These are phyloP conservation scores for Sminthurinus signatus DNA, from an alignment of 1,140 invertebrate genomes.

Conservation along the genomic window DNA sequence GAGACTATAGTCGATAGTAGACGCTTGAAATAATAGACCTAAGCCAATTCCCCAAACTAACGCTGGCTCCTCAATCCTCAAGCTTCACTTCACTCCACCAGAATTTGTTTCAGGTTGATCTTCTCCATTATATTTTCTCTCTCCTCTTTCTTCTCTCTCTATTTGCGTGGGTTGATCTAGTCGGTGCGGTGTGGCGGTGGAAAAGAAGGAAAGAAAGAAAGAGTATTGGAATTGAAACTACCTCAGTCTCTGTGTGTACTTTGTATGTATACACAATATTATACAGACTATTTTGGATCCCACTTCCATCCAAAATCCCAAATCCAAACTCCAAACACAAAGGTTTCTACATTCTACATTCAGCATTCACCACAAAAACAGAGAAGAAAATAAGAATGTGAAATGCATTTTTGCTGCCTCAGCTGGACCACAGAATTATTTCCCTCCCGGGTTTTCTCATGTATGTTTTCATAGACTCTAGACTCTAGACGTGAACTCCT, in stretches of 20 bases:
- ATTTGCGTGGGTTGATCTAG: too few relatives aligned
- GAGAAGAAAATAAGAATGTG: slow-evolving; percentile 1
- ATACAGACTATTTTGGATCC: too few relatives aligned
- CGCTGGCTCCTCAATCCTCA: too few relatives aligned
- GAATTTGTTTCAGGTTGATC: neutral
- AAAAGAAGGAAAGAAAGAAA: slow-evolving; percentile 9
- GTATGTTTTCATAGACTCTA: neutral
- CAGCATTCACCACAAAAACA: neutral
- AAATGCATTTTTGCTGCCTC: slow-evolving; percentile 26
- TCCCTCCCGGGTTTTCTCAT: slow-evolving; percentile 23
- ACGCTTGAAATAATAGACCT: slow-evolving; percentile 21
- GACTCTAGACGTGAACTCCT: neutral
- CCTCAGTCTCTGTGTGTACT: too few relatives aligned
- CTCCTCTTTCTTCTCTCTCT: slow-evolving; percentile 8
- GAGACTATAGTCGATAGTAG: slow-evolving; percentile 1
- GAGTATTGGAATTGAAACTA: too few relatives aligned
- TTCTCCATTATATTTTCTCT: slow-evolving; percentile 14
- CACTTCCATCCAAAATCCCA: too few relatives aligned
- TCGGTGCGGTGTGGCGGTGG: too few relatives aligned
- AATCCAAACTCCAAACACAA: too few relatives aligned
- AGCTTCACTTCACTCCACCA: neutral
- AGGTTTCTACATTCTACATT: neutral
- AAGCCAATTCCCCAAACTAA: slow-evolving; percentile 11
- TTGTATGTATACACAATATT: too few relatives aligned
- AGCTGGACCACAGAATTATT: slow-evolving; percentile 33